Base-by-base conservation (phyloP, 2,113 vertebrate genomes). In the Hippolais icterina region DNA sequence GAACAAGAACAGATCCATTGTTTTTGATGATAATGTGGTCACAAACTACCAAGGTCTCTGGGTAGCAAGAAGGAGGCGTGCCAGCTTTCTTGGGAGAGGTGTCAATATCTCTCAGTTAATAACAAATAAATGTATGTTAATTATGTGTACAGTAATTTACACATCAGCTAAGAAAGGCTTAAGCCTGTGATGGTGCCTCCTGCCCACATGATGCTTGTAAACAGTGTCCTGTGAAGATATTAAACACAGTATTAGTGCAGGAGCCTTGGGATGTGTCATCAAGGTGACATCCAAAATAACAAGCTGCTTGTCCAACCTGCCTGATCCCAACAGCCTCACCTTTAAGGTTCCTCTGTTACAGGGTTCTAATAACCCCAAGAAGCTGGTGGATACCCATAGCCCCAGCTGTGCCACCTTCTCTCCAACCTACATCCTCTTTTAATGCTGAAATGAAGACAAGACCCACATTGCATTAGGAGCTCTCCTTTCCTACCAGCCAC, bases 181-280 rank as follows among this genome's bases (percentile, higher is more conserved):
- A 15, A 57, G 83, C 20, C 54, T 77, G 7, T 39, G 5, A 18
- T 56, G 47, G 63, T 70, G 87, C 82, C 79, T 93, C 39, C 92
- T 94, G 71, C 89, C 80, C 83, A 92, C 92, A 47, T 3, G 83
- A 79, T 53, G 47, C 0, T 77, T 68, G 83, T 70, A 50, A 88
- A 79, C 49, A 54, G 6, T 42, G 15, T 93, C 72, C 79, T 47
- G 71, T 65, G 86, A 87, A 86, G 90, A 68, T 94, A 79, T 86
- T 70, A 92, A 86, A 81, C 86, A 86, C 42, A 70, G 63, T 5
- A 69, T 77, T 57, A 81, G 54, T 70, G 77, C 71, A 63, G 42
- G 69, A 91, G 59, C 68, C 90, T 83, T 49, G 42, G 71, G 44
- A 74, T 90, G 71, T 92, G 75, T 92, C 96, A 90, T 72, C 75